Evolutionary conservation across 2,888 invertebrate genomes (phyloP), one percentile per base, ranked within the genome.

Genomic region (Heteromurus nitidus): DNA sequence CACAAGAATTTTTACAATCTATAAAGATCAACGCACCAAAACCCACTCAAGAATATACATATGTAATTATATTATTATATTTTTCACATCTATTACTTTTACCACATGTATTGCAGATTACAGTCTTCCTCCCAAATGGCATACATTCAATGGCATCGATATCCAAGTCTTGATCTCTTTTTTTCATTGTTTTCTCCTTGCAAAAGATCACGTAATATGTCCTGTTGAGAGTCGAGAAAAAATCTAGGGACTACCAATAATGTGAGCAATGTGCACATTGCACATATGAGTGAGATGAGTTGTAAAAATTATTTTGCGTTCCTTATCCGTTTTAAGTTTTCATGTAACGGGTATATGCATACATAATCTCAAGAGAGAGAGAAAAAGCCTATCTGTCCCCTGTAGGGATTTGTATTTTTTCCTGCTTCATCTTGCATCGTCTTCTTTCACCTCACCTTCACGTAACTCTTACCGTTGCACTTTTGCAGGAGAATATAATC

Each of bases 331-430:
- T 50, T 26, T 7, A 50, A 7, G 13, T 50, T 53, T 53, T 69
- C 22, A 22, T 53, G 7, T 69, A 69, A 69, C 69, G 69, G 69
- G 69, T 31, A 69, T n/a, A n/a, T 55, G 69, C 69, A 67, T 50
- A 50, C 3, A 3, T 55, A 2, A 24, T 55, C 55, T 5, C 55
- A 55, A 24, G 24, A 3, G 16, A 16, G 9, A 55, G 9, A 28
- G 30, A 18, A 11, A 60, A n/a, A n/a, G n/a, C n/a, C n/a, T n/a
- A n/a, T n/a, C n/a, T n/a, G n/a, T 60, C 30, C 60, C 60, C 60
- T 60, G 60, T 60, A 60, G 60, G 50, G n/a, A 50, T 50, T n/a
- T 50, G 50, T 20, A 5, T 13, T 58, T 50, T 26, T 58, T 24
- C 58, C 11, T 28, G n/a, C 42, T 20, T 28, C 67, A 18, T 36